These are phyloP conservation scores for Psammodynastes pulverulentus DNA, from an alignment of 2,113 vertebrate species.

Conservation along the genomic window DNA sequence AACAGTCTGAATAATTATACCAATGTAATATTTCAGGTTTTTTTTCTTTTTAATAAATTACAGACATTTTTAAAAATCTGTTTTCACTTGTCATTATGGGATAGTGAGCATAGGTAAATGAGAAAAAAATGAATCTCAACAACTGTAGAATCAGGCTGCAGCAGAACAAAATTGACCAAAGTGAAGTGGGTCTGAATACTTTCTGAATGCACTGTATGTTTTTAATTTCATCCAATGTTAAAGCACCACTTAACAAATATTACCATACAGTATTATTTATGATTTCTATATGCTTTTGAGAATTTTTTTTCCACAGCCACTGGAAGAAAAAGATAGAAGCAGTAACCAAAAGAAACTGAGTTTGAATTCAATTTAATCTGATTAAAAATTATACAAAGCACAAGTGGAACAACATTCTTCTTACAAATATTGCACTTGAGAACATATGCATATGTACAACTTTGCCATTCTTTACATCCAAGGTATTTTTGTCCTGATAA, in stretches of 20 bases:
- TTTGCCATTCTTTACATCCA: constrained; percentile 10
- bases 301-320: not conserved
- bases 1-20: too few relatives aligned
- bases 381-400: constrained; percentile 65
- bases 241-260: not conserved
- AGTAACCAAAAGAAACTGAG: constrained; percentile 26
- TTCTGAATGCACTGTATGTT: not conserved
- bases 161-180: too few relatives aligned
- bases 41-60: too few relatives aligned
- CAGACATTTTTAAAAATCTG: too few relatives aligned
- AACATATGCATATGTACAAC: constrained; percentile 52
- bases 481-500: not conserved
- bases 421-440: constrained; percentile 57
- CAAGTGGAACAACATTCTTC: constrained; percentile 21
- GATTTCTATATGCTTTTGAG: not conserved
- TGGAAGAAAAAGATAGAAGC: not conserved
- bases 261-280: not conserved
- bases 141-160: too few relatives aligned
- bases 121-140: too few relatives aligned
- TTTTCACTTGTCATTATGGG: too few relatives aligned
- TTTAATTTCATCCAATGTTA: not conserved
- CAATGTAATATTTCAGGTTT: too few relatives aligned
- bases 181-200: too few relatives aligned
- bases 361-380: constrained; percentile 65
- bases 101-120: too few relatives aligned